Evolutionary conservation across 2,113 vertebrate species (phyloP).

Genomic region (Campylorhamphus procurvoides): DNA sequence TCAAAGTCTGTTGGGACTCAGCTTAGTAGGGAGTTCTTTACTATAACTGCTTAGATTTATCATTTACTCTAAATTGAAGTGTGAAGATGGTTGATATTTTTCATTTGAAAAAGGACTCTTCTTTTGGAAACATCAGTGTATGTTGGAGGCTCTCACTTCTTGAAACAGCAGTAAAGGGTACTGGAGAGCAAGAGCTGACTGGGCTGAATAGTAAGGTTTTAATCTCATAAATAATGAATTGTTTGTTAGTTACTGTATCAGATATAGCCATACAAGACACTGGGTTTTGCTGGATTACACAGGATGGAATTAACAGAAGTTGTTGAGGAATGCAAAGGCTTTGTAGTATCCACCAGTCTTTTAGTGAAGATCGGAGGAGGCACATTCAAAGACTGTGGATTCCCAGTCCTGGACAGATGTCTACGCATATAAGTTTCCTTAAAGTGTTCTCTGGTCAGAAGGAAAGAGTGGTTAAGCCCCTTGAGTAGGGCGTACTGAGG

Average conservation of each 20-base stretch:
- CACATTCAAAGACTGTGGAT: background rate
- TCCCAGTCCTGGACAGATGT: background rate
- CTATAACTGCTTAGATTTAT: background rate
- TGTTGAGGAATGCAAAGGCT: background rate
- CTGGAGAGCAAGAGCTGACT: background rate
- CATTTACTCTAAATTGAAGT: background rate
- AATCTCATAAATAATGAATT: background rate
- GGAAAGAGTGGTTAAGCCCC: background rate
- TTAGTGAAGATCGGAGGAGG: background rate
- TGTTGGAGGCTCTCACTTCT: background rate
- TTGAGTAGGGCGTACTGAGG: background rate
- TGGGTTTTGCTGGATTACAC: background rate
- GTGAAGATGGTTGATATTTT: background rate
- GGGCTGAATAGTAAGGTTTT: background rate
- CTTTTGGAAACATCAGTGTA: background rate
- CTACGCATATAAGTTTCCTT: background rate
- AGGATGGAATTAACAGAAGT: background rate
- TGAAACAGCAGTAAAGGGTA: background rate
- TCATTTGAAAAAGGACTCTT: background rate
- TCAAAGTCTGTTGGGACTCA: background rate
- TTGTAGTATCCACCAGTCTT: background rate
- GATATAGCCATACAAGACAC: background rate
- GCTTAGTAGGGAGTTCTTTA: background rate
- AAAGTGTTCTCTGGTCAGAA: background rate
- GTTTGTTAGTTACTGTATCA: background rate